Percentiles rank a stretch among this genome's conserved stretches.
These are phyloP conservation scores for Thalassarche chlororhynchos DNA, from an alignment of 2,113 vertebrate genomes.

Conservation along the genomic window DNA sequence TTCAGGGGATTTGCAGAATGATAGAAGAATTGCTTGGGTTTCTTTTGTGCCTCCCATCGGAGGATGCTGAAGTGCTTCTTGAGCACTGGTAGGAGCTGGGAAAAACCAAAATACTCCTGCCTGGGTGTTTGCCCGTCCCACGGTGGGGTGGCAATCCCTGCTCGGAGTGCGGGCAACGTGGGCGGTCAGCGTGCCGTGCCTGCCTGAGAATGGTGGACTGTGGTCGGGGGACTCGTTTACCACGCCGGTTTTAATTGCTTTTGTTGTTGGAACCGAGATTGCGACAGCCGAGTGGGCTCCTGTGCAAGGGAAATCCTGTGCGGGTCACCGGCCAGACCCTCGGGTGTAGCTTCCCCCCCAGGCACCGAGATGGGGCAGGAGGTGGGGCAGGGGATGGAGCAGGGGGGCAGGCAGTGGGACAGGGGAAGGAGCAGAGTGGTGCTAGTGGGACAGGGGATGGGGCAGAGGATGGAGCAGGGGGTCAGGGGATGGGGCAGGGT, in stretches of 20 bases:
- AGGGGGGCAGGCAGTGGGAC: not conserved
- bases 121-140: not conserved
- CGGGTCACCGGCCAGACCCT: too few relatives aligned
- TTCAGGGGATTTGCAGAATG: not conserved
- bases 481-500: too few relatives aligned
- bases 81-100: not conserved
- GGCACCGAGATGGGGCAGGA: not conserved
- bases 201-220: rapidly evolving
- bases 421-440: too few relatives aligned
- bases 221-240: rapidly evolving
- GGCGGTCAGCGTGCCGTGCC: rapidly evolving
- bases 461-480: too few relatives aligned
- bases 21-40: not conserved
- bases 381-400: not conserved
- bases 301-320: not conserved
- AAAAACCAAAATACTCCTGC: not conserved
- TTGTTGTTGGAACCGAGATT: not conserved
- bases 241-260: not conserved
- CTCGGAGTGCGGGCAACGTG: rapidly evolving
- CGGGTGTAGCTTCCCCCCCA: not conserved
- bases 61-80: not conserved
- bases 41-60: not conserved
- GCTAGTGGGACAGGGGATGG: too few relatives aligned
- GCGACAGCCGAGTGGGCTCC: not conserved
- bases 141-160: rapidly evolving